Evolutionary conservation across 2,888 invertebrate genomes (phyloP).

Genomic region (Orthosia gracilis): DNA sequence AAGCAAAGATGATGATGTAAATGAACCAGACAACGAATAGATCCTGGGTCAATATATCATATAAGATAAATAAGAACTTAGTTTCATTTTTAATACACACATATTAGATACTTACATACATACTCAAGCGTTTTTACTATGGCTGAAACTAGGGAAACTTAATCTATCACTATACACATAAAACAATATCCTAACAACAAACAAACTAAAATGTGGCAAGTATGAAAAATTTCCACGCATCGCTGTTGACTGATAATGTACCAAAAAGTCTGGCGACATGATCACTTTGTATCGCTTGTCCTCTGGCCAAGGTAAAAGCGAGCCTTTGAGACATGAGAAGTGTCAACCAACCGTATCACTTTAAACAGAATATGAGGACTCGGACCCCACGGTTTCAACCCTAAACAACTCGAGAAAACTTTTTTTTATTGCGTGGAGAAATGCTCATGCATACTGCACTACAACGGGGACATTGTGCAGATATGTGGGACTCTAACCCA

Average conservation of each 20-base stretch:
- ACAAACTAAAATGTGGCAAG: background rate
- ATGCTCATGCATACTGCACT: no score
- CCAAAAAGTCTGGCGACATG: background rate
- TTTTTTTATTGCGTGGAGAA: no score
- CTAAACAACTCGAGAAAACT: background rate
- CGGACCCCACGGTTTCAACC: background rate
- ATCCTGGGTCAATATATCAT: constrained; percentile 65
- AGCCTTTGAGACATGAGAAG: background rate
- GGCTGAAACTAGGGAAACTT: background rate
- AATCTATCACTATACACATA: background rate
- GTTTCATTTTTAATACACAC: constrained; percentile 46
- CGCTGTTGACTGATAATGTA: background rate
- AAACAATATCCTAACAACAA: background rate
- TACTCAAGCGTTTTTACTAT: background rate
- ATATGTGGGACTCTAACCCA: no score
- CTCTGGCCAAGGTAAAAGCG: background rate
- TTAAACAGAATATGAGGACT: background rate
- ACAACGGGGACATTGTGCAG: no score
- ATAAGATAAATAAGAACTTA: constrained; percentile 23
- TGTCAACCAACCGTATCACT: background rate
- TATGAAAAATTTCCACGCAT: background rate
- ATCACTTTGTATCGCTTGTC: background rate
- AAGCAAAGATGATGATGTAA: constrained; percentile 85
- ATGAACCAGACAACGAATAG: constrained; percentile 81
- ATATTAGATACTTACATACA: background rate